These are phyloP conservation scores for Heliconius eleuchia DNA, from an alignment of 1,140 invertebrate species.

Conservation along the genomic window DNA sequence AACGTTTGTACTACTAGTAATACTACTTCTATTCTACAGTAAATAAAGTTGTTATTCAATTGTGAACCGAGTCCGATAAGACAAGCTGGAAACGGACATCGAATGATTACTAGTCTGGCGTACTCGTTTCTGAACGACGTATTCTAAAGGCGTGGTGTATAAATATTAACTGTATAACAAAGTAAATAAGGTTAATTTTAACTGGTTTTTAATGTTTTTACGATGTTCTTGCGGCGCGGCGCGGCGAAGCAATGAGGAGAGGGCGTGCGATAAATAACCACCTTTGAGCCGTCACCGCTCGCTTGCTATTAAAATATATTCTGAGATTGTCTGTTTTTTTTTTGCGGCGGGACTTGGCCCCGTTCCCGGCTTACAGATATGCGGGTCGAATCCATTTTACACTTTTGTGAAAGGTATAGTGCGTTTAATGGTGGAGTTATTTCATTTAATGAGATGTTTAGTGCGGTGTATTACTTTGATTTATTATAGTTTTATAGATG, in stretches of 20 bases:
- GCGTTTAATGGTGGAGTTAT: not conserved
- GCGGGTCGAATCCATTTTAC: conserved; percentile 50
- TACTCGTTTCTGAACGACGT: conserved; percentile 61
- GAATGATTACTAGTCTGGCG: conserved; percentile 77
- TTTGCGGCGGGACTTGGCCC: conserved; percentile 60
- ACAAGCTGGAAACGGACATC: conserved; percentile 72
- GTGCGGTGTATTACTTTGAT: not conserved
- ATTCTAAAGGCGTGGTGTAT: conserved; percentile 45
- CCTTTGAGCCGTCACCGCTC: conserved; percentile 77
- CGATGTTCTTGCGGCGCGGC: conserved; percentile 62
- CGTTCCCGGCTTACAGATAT: conserved; percentile 53
- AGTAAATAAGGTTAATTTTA: conserved; percentile 53
- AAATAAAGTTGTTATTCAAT: conserved; percentile 46
- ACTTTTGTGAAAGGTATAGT: conserved; percentile 27
- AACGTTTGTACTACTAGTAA: not conserved
- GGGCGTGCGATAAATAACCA: conserved; percentile 80
- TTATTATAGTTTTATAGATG: not conserved
- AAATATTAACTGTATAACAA: conserved; percentile 51
- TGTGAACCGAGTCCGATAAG: conserved; percentile 54
- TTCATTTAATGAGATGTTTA: not conserved
- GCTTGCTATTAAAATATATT: conserved; percentile 77
- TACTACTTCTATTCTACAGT: conserved; percentile 37
- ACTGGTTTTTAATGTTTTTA: conserved; percentile 55
- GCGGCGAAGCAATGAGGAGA: conserved; percentile 73
- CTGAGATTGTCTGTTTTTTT: conserved; percentile 67